Evolutionary conservation across 1,140 invertebrate species (phyloP).

Genomic region (Anastatus disparis): DNA sequence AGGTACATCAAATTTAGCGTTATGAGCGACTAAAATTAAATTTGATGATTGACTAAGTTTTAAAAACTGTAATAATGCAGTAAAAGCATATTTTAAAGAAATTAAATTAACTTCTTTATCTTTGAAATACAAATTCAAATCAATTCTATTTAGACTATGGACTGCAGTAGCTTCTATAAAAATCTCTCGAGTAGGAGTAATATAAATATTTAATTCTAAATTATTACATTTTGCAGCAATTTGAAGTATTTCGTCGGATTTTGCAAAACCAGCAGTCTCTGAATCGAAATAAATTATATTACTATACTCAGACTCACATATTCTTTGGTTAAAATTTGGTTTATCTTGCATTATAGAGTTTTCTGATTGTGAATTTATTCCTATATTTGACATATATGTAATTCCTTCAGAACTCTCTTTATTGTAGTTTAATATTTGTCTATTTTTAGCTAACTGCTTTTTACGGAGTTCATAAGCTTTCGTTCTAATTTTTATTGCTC

Average conservation of each 20-base stretch:
- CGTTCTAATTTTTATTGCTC: too few species aligned
- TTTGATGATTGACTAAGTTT: constrained; percentile 6
- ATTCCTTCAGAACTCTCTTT: too few species aligned
- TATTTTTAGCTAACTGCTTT: too few species aligned
- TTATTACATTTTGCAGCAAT: constrained; percentile 43
- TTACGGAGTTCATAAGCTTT: too few species aligned
- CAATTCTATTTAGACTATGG: constrained; percentile 38
- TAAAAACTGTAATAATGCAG: constrained; percentile 28
- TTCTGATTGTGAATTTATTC: too few species aligned
- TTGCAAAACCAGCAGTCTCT: constrained; percentile 36
- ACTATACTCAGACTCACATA: neutral
- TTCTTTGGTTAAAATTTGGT: neutral
- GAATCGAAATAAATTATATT: neutral
- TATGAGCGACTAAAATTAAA: constrained; percentile 32
- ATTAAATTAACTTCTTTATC: constrained; percentile 34
- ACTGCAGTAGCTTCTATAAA: constrained; percentile 31
- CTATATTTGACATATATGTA: too few species aligned
- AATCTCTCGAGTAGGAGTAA: constrained; percentile 40
- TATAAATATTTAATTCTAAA: constrained; percentile 37
- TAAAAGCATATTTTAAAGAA: constrained; percentile 21
- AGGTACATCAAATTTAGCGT: constrained; percentile 35
- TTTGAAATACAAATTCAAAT: constrained; percentile 37
- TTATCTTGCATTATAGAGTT: too few species aligned
- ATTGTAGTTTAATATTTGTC: too few species aligned
- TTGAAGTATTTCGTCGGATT: constrained; percentile 43